Conservation (phyloP, 2,797 vertebrate species). For the Mus minutoides region DNA sequence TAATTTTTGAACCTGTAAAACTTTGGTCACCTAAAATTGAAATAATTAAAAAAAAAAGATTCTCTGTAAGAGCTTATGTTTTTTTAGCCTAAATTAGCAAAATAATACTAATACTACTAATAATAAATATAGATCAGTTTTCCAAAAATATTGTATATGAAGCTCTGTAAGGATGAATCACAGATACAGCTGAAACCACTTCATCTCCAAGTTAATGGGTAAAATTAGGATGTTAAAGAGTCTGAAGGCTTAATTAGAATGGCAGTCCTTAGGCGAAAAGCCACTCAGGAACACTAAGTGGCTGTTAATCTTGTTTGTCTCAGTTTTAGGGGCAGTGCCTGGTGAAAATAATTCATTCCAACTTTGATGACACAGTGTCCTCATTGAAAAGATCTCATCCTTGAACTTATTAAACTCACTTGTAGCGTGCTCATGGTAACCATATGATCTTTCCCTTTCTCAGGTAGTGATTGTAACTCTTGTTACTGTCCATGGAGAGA, state of each 20-base stretch:
- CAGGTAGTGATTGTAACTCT: not conserved
- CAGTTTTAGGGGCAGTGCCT: slow-evolving; percentile 31
- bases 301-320: slow-evolving; percentile 68
- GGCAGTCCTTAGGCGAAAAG: slow-evolving; percentile 59
- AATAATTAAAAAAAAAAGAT: not conserved
- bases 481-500: not conserved
- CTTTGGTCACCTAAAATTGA: not conserved
- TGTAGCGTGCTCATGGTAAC: not conserved
- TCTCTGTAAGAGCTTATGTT: not conserved
- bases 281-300: slow-evolving; percentile 52
- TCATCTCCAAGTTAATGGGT: slow-evolving; percentile 73
- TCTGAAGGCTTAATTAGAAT: slow-evolving; percentile 76
- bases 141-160: slow-evolving; percentile 34
- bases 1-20: not conserved
- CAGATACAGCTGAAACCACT: slow-evolving; percentile 73
- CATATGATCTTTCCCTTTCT: not conserved
- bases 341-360: slow-evolving; percentile 30
- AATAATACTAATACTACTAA: too few relatives aligned
- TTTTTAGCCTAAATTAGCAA: slow-evolving; percentile 9
- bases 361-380: not conserved
- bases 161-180: slow-evolving; percentile 30
- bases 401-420: not conserved
- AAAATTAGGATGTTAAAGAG: slow-evolving; percentile 73
- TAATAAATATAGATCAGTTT: slow-evolving; percentile 22
- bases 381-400: not conserved